A percentile compares a stretch with the other conserved stretches of the same genome.
These are phyloP conservation scores for Hylia prasina DNA, from an alignment of 2,113 vertebrate species.

Conservation along the genomic window DNA sequence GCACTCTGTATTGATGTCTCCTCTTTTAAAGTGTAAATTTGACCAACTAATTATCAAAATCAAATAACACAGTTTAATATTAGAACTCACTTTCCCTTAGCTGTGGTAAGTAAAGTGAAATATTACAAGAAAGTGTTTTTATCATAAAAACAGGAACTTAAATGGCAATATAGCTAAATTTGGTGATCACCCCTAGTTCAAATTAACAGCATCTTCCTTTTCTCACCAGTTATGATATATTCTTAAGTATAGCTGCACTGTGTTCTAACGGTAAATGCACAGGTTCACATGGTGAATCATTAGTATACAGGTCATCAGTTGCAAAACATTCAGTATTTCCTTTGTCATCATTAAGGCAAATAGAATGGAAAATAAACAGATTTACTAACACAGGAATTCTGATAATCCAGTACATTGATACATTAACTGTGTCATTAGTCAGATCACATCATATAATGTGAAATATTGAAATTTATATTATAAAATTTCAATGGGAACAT, in stretches of 20 bases:
- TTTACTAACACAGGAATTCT: neutral
- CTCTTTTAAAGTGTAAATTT: neutral
- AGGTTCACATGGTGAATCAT: neutral
- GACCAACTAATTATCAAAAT: neutral
- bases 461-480: neutral
- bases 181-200: neutral
- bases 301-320: neutral
- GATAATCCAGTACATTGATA: neutral
- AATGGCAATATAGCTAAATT: neutral
- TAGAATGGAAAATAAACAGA: neutral
- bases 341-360: neutral
- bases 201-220: neutral
- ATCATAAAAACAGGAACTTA: neutral
- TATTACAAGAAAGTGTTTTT: neutral
- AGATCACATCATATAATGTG: neutral
- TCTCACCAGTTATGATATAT: neutral
- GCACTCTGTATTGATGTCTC: neutral
- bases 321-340: neutral
- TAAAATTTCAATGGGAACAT: neutral
- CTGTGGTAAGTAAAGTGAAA: neutral
- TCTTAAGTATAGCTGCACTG: neutral
- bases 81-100: neutral
- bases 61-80: neutral
- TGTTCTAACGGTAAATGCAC: neutral
- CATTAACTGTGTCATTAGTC: neutral